Evolutionary conservation across 2,797 vertebrate genomes (phyloP).

Genomic region (Coccyzus lansbergi): DNA sequence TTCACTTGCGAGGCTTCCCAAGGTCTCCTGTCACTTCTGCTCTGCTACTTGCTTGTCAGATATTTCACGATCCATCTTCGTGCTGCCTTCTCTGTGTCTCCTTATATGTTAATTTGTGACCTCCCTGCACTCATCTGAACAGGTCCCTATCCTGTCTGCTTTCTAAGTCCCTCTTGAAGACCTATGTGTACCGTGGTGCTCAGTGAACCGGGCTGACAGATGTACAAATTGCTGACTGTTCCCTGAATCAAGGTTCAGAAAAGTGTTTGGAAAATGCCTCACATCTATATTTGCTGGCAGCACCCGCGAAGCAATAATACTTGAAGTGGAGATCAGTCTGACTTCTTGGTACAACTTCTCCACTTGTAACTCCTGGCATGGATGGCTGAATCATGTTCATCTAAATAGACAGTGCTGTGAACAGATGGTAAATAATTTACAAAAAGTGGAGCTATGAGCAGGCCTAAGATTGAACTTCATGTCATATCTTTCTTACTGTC

Average conservation of each 20-base stretch:
- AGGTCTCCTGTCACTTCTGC: conserved; percentile 46
- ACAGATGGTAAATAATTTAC: conserved; percentile 69
- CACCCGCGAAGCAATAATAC: conserved; percentile 22
- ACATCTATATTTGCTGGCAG: conserved; percentile 23
- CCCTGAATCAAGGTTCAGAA: background rate
- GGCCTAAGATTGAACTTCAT: conserved; percentile 49
- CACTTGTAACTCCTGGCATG: conserved; percentile 52
- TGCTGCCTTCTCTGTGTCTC: background rate
- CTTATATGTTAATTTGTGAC: background rate
- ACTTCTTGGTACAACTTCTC: conserved; percentile 47
- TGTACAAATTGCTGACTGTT: conserved; percentile 19
- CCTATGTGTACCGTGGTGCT: background rate
- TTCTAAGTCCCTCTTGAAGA: background rate
- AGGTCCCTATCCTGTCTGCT: background rate
- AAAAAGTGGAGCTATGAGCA: conserved; percentile 43
- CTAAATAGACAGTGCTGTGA: conserved; percentile 62
- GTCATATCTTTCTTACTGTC: conserved; percentile 51
- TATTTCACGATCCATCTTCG: background rate
- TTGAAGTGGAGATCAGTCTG: conserved; percentile 48
- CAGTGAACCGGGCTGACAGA: conserved; percentile 6
- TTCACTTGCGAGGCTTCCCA: background rate
- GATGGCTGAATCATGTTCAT: conserved; percentile 52
- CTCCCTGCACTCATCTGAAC: background rate
- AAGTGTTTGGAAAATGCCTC: conserved; percentile 28
- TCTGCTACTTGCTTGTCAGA: conserved; percentile 5